A percentile compares a stretch with the other conserved stretches of the same genome.
phyloP scores from a whole-genome alignment of 2,113 vertebrate species.

The Burhinus oedicnemus region DNA sequence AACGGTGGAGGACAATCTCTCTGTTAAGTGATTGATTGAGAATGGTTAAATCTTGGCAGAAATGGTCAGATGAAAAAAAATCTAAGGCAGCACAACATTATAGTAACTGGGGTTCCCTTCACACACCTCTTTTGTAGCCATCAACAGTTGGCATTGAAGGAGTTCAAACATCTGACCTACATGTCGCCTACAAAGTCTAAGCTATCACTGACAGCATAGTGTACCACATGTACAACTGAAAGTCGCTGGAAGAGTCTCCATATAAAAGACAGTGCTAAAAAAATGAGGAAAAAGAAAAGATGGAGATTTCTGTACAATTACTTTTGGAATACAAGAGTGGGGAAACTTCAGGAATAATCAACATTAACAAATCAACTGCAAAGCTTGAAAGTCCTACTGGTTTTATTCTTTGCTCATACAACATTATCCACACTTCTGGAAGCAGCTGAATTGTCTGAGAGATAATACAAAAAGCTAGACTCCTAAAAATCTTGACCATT shows the following conservation, averaged over 20 bases:
- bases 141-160: neutral
- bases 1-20: neutral
- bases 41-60: neutral
- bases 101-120: neutral
- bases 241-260: neutral
- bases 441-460: neutral
- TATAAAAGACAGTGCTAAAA: neutral
- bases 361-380: neutral
- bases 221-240: neutral
- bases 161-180: neutral
- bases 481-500: neutral
- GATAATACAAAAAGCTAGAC: neutral
- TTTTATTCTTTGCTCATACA: neutral
- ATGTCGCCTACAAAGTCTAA: neutral
- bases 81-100: neutral
- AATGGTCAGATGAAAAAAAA: neutral
- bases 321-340: neutral
- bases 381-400: neutral
- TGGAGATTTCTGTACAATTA: neutral
- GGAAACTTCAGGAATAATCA: neutral
- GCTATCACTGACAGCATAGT: neutral
- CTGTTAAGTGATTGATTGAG: neutral
- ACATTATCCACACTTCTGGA: neutral
- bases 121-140: neutral
- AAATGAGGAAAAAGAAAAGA: neutral